These are phyloP conservation scores for Cheracebus regulus DNA, from an alignment of 2,797 vertebrate species.

Conservation along the genomic window DNA sequence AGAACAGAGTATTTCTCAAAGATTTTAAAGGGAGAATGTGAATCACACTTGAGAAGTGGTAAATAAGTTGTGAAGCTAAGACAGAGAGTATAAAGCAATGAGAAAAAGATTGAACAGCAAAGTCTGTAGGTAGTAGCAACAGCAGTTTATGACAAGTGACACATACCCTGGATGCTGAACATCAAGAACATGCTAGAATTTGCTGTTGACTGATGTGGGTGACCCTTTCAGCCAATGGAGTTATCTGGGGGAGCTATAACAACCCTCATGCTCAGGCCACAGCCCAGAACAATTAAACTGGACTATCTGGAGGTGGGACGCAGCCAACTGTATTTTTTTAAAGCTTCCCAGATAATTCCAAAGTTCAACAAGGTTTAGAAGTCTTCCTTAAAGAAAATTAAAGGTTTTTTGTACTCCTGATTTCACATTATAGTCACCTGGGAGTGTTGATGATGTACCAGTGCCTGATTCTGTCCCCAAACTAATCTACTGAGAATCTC, in stretches of 20 bases:
- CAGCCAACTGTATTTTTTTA: not conserved
- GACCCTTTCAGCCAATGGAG: not conserved
- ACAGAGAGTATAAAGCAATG: not conserved
- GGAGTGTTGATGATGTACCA: not conserved
- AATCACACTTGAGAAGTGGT: not conserved
- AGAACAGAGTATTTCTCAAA: not conserved
- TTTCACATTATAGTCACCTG: not conserved
- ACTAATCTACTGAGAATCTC: not conserved
- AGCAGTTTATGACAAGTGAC: not conserved
- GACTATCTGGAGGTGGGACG: not conserved
- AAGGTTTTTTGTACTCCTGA: not conserved
- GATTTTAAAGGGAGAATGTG: not conserved
- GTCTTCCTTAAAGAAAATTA: not conserved
- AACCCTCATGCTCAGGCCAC: not conserved
- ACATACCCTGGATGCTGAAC: too few relatives aligned
- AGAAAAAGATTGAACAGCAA: not conserved
- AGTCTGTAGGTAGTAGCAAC: not conserved
- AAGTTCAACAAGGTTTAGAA: not conserved
- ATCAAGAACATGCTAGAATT: not conserved
- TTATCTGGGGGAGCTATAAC: not conserved
- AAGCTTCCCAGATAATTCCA: not conserved
- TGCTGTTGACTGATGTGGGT: not conserved
- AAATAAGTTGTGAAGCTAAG: not conserved
- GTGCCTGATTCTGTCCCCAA: not conserved
- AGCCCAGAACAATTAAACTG: not conserved